phyloP scores from a whole-genome alignment of 2,797 vertebrate genomes.

The Megalops cyprinoides region DNA sequence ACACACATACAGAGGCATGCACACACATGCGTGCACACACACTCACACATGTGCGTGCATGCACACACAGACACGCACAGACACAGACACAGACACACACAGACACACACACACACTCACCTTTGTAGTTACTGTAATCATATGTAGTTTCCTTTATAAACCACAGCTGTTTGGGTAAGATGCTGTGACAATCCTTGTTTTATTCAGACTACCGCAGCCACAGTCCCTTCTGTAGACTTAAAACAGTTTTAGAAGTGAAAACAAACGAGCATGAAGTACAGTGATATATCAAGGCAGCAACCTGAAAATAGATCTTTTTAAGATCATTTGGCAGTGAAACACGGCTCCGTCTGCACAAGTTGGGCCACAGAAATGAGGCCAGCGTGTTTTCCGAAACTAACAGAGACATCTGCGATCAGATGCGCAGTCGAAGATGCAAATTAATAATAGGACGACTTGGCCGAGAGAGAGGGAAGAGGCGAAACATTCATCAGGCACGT shows the following conservation, averaged over 20 bases:
- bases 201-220: not conserved
- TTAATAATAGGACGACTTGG: conserved; percentile 30
- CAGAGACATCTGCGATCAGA: conserved; percentile 50
- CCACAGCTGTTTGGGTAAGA: not conserved
- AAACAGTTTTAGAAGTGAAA: not conserved
- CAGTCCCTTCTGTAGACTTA: not conserved
- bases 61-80: not conserved
- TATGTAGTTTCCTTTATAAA: too few species aligned
- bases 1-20: not conserved
- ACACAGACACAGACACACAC: not conserved
- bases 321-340: not conserved
- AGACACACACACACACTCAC: not conserved
- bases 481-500: conserved; percentile 51
- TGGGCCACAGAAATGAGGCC: too few species aligned
- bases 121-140: too few species aligned
- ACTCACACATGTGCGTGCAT: not conserved
- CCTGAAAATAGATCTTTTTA: not conserved
- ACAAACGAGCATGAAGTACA: not conserved
- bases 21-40: not conserved
- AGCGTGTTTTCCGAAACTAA: too few species aligned
- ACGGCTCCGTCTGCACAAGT: conserved; percentile 43
- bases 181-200: not conserved
- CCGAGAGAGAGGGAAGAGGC: conserved; percentile 45
- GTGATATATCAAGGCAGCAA: not conserved
- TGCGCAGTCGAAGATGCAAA: conserved; percentile 50